Evolutionary conservation across 2,797 vertebrate genomes (phyloP).

Genomic region (Amblyraja radiata): DNA sequence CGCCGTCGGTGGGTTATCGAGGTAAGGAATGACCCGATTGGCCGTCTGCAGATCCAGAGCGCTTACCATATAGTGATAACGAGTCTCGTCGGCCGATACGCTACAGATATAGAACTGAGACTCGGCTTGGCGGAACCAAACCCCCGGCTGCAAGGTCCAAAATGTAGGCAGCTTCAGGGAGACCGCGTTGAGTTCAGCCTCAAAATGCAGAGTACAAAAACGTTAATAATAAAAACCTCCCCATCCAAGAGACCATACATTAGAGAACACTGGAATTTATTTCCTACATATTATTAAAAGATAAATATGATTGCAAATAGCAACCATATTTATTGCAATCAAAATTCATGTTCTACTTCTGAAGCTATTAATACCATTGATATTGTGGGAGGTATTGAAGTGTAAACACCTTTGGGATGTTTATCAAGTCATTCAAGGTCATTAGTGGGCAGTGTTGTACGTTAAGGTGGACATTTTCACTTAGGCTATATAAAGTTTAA

Average conservation of each 20-base stretch:
- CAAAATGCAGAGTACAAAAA: neutral
- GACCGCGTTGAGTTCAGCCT: too few species aligned
- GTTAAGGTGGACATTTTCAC: neutral
- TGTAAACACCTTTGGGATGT: neutral
- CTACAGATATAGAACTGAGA: too few species aligned
- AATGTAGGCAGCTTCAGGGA: too few species aligned
- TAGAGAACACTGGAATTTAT: neutral
- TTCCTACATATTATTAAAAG: neutral
- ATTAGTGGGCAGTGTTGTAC: neutral
- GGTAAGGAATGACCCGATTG: too few species aligned
- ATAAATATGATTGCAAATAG: neutral
- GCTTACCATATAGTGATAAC: too few species aligned
- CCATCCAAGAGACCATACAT: neutral
- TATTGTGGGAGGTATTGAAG: neutral
- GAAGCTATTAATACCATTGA: neutral
- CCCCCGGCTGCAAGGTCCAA: too few species aligned
- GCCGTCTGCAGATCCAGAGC: too few species aligned
- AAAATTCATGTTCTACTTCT: neutral
- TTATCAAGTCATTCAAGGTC: neutral
- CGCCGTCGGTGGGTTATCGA: too few species aligned
- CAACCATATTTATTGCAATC: neutral
- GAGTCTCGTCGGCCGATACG: too few species aligned
- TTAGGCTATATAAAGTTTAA: neutral
- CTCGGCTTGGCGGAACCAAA: too few species aligned
- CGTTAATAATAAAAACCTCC: neutral